Conservation (phyloP, 2,797 vertebrate genomes). For the Morus bassanus region DNA sequence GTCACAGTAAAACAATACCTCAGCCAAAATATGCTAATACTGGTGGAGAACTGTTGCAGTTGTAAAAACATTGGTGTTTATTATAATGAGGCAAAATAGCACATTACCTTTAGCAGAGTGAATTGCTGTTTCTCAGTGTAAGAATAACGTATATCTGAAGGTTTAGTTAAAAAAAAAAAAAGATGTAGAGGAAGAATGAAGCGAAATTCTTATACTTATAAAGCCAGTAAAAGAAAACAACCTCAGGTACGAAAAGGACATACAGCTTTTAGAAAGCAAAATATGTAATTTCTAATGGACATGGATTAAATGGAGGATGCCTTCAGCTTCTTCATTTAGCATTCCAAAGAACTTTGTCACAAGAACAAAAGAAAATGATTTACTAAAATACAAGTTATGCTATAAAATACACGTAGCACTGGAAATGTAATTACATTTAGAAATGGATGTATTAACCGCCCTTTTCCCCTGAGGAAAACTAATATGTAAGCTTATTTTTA, state of each 20-base stretch:
- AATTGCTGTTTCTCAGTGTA: constrained; percentile 48
- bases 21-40: constrained; percentile 92
- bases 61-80: constrained; percentile 80
- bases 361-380: constrained; percentile 34
- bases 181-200: neutral
- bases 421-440: constrained; percentile 43
- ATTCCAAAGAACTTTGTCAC: constrained; percentile 6
- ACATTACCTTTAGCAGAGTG: constrained; percentile 70
- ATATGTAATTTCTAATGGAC: neutral
- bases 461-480: constrained; percentile 18
- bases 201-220: neutral
- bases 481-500: constrained; percentile 50
- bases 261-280: constrained; percentile 18
- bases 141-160: neutral
- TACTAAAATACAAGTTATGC: neutral
- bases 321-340: neutral
- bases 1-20: constrained; percentile 97
- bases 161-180: neutral
- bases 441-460: neutral
- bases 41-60: constrained; percentile 80
- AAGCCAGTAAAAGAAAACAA: neutral
- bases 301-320: neutral
- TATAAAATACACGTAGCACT: neutral
- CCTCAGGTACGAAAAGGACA: neutral
- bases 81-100: constrained; percentile 77